Evolutionary conservation across 1,140 invertebrate genomes (phyloP), one percentile per base, ranked within the genome.

Genomic region (Atta cephalotes): DNA sequence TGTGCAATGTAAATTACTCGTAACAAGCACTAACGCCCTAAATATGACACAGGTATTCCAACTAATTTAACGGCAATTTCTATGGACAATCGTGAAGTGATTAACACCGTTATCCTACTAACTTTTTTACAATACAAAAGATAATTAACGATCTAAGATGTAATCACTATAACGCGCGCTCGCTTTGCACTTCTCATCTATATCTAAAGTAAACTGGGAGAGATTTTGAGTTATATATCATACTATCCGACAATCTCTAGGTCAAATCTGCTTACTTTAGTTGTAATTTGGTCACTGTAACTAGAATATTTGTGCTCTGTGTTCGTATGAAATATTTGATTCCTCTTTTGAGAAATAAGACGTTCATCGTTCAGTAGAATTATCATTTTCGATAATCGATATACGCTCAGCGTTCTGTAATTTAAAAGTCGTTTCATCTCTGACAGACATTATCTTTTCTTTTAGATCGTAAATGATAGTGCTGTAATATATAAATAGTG

Each of bases 261-360:
- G 35, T 63, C 31, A 39, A 71, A 45, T 81, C 39, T 35, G 70
- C 80, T 51, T 84, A 62, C 66, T 71, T 84, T 74, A 72, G 18
- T 72, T 39, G 35, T 82, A 49, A 39, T 82, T 82, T 82, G 66
- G 53, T 82, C 80, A 21, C 66, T 35, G 14, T 72, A 82, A 60
- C 53, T 60, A 84, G 72, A 74, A 76, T 84, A 84, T 76, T 76
- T 84, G 68, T 74, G 80, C 80, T 82, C 39, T 70, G 39, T 14
- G 39, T 84, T 84, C 25, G 39, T 76, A 84, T 76, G 56, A 74
- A 76, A 76, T 76, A 74, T 76, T 74, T 63, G n/a, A 84, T 84
- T 84, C 39, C 39, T 63, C 56, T 9, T 35, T 63, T 16, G 60
- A 84, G 80, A 70, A 45, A 31, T 39, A 31, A 18, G 6, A 45